phyloP scores from a whole-genome alignment of 2,888 invertebrate species.

The Rhagonycha lutea region DNA sequence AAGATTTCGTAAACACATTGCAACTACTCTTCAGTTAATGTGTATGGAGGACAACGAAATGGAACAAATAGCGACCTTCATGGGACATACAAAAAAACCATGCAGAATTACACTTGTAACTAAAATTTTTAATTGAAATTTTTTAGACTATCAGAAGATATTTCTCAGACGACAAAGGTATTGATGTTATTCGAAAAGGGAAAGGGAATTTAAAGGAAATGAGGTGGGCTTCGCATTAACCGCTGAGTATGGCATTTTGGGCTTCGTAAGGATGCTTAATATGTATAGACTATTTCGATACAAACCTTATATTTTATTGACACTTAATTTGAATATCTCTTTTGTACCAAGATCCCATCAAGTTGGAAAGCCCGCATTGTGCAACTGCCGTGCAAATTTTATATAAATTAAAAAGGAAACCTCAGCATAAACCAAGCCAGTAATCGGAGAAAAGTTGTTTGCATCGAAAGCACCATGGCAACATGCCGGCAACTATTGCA shows the following conservation, averaged over 20 bases:
- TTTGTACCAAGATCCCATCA: too few species aligned
- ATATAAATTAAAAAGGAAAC: too few species aligned
- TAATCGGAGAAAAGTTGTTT: too few species aligned
- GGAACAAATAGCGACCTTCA: conserved; percentile 37
- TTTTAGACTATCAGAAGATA: conserved; percentile 8
- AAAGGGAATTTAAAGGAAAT: conserved; percentile 9
- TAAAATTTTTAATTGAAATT: background rate
- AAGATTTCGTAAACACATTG: conserved; percentile 28
- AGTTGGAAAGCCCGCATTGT: too few species aligned
- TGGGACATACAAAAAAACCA: conserved; percentile 39
- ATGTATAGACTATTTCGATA: too few species aligned
- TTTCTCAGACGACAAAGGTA: conserved; percentile 9
- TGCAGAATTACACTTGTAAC: conserved; percentile 11
- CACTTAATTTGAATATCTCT: too few species aligned
- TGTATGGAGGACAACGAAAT: conserved; percentile 30
- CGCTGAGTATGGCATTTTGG: background rate
- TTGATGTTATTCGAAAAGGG: conserved; percentile 5
- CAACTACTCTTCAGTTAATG: conserved; percentile 35
- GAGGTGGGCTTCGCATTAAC: background rate
- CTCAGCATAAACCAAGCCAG: too few species aligned
- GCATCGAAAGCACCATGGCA: too few species aligned
- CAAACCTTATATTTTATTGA: too few species aligned
- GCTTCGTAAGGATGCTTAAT: background rate
- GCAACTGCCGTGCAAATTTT: too few species aligned
- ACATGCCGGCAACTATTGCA: too few species aligned